Evolutionary conservation across 2,797 vertebrate species (phyloP), one percentile per base, ranked within the genome.

Genomic region (Smutsia gigantea): DNA sequence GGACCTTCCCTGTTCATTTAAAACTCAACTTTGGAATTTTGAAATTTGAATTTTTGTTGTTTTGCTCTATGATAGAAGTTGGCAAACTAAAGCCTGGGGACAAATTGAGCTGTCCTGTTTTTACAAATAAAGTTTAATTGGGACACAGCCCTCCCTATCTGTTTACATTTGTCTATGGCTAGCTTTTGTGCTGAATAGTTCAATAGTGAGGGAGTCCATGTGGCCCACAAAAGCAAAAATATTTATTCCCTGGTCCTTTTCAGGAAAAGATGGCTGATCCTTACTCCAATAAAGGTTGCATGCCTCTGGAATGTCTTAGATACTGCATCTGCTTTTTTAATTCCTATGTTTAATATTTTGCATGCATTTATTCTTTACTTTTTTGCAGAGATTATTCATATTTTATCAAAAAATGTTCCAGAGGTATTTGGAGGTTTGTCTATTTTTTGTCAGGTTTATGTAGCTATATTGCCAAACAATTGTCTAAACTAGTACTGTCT

Each of bases 121-220:
- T 93, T 89, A 25, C 53, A 79, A 92, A 68, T 91, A 82, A 87
- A 88, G 25, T 87, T 93, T 82, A 90, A 37, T 61, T 77, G 49
- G 39, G 88, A 90, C 2, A 74, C 7, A 51, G 7, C 17, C 46
- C 61, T 77, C 59, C 39, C 42, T 19, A 18, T 90, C 19, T 88
- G 27, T 68, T 42, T 90, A 74, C 4, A 25, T 71, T 21, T 85
- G 12, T 69, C 31, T 66, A 0, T 42, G 10, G 34, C 39, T 87
- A 68, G 29, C 12, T 53, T 93, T 92, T 71, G 6, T 83, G 39
- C 37, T 51, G 4, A 95, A n/a, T 94, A 37, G 39, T 84, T 88
- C 31, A 59, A n/a, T 81, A 53, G 10, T 75, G 53, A 81, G 31
- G 55, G 25, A 87, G 55, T 81, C 17, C 23, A 17, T 69, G 27